Conservation (phyloP, 2,797 vertebrate species). For the Anomalospiza imberbis region DNA sequence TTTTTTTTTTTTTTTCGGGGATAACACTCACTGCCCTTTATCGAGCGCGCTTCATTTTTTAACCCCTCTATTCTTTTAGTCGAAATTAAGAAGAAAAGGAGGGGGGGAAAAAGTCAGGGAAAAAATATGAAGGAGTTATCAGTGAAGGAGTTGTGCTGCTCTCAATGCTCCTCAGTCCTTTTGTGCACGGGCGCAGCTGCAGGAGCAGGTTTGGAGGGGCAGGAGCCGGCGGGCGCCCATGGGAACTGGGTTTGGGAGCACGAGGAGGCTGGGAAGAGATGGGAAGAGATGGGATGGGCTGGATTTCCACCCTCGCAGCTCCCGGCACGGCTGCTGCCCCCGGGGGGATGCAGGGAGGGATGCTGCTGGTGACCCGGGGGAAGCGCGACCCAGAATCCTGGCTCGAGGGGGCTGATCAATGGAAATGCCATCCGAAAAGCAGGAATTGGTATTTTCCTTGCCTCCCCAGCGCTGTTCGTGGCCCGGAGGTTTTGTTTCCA, state of each 20-base stretch:
- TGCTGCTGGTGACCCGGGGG: not conserved
- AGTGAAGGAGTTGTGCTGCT: constrained; percentile 53
- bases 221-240: constrained; percentile 13
- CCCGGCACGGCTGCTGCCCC: not conserved
- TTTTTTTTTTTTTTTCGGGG: constrained; percentile 2
- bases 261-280: not conserved
- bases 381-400: not conserved
- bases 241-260: not conserved
- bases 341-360: not conserved
- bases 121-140: constrained; percentile 37
- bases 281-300: not conserved
- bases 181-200: constrained; percentile 63
- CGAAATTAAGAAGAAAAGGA: not conserved
- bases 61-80: not conserved
- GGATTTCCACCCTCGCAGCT: not conserved
- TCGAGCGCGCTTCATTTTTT: constrained; percentile 12
- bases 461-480: not conserved
- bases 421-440: not conserved
- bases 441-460: not conserved
- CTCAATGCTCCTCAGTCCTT: constrained; percentile 54
- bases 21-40: constrained; percentile 54
- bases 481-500: not conserved
- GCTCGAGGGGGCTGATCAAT: not conserved
- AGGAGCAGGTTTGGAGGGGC: not conserved
- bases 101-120: not conserved